Conservation (phyloP, 2,113 vertebrate genomes). For the Heloderma charlesbogerti region DNA sequence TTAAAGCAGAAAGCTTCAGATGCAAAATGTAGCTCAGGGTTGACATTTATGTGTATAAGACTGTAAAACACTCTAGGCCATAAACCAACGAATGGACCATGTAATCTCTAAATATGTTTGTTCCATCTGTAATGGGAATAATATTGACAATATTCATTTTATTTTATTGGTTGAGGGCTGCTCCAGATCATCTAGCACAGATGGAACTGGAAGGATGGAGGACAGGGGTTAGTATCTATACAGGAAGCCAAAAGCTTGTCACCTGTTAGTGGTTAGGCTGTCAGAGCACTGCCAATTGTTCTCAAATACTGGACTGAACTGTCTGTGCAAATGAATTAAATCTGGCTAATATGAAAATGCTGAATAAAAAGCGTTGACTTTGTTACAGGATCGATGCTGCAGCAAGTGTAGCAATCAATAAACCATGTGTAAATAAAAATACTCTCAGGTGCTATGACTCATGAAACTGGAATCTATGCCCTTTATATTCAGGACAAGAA, state of each 20-base stretch:
- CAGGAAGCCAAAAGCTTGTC: not conserved
- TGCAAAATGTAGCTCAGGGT: slow-evolving; percentile 16
- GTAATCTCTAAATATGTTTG: slow-evolving; percentile 20
- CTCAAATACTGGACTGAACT: not conserved
- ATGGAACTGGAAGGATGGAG: slow-evolving; percentile 20
- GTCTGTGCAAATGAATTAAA: not conserved
- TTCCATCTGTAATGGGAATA: slow-evolving; percentile 32
- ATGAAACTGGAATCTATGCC: not conserved
- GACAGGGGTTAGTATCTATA: not conserved
- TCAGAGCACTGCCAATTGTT: not conserved
- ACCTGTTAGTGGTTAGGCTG: not conserved
- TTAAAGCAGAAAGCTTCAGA: slow-evolving; percentile 26
- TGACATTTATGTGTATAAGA: slow-evolving; percentile 3
- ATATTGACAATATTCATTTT: slow-evolving; percentile 26
- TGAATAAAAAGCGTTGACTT: not conserved
- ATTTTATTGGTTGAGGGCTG: slow-evolving; percentile 26
- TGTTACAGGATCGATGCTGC: not conserved
- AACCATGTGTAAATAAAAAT: not conserved
- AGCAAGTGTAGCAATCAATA: not conserved
- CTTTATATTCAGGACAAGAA: not conserved
- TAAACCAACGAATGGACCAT: slow-evolving; percentile 14
- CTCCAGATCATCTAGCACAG: slow-evolving; percentile 19
- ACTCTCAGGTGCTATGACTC: not conserved
- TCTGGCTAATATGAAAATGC: not conserved
- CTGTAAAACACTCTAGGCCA: slow-evolving; percentile 1